phyloP scores from a whole-genome alignment of 2,113 vertebrate genomes.

The Platanista minor region DNA sequence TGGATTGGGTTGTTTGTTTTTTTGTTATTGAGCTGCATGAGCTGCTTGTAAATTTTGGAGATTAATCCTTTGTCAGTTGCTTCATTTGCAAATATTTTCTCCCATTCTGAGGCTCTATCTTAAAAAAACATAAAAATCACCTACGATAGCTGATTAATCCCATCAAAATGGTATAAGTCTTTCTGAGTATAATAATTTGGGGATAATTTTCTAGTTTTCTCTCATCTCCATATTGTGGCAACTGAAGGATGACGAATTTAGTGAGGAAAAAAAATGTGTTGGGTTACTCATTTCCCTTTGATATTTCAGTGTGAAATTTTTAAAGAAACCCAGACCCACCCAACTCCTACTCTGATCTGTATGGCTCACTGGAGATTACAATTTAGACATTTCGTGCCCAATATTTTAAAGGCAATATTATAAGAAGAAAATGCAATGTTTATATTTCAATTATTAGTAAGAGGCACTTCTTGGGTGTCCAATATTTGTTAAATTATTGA shows the following conservation, averaged over 20 bases:
- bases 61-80: too few relatives aligned
- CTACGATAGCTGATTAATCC: background rate
- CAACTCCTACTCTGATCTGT: background rate
- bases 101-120: too few relatives aligned
- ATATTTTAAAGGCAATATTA: background rate
- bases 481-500: background rate
- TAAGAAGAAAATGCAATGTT: background rate
- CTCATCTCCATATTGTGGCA: background rate
- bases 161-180: background rate
- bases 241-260: background rate
- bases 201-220: background rate
- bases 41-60: too few relatives aligned
- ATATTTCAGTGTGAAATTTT: background rate
- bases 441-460: background rate
- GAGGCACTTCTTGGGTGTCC: background rate
- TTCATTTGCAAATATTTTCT: too few relatives aligned
- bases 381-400: background rate
- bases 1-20: too few relatives aligned
- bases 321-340: background rate
- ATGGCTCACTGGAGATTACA: background rate
- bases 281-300: background rate
- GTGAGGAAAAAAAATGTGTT: background rate
- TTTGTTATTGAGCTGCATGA: too few relatives aligned
- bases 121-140: background rate
- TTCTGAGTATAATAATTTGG: background rate